These are phyloP conservation scores for Macroglossus sobrinus DNA, from an alignment of 2,113 vertebrate species.

Conservation along the genomic window DNA sequence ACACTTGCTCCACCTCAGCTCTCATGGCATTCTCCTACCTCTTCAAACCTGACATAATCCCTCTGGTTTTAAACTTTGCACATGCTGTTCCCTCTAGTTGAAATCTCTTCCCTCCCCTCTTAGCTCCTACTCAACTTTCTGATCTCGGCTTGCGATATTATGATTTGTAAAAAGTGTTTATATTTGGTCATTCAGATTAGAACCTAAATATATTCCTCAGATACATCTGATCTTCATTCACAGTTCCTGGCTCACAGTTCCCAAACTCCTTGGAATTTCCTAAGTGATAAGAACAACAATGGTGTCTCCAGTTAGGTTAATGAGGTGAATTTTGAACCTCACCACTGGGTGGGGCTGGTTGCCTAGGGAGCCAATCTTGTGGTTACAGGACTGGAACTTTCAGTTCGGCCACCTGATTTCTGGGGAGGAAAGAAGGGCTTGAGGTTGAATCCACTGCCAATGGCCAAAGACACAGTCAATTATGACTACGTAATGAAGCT, in stretches of 20 bases:
- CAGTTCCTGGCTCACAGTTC: background rate
- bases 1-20: too few species aligned
- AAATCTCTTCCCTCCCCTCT: background rate
- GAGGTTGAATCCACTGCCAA: background rate
- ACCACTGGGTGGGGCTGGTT: background rate
- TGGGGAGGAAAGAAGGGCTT: background rate
- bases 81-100: background rate
- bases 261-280: background rate
- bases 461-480: background rate
- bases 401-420: background rate
- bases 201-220: background rate
- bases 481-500: background rate
- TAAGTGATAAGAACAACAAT: background rate
- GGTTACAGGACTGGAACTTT: background rate
- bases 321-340: background rate
- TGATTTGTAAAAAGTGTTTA: background rate
- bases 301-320: background rate
- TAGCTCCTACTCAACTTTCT: background rate
- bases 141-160: background rate
- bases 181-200: background rate
- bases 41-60: background rate
- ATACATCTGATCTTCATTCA: background rate
- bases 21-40: background rate
- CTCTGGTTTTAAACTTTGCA: background rate
- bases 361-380: background rate